Base-by-base conservation (phyloP, 2,888 invertebrate species). In the Aproaerema taeniolella region DNA sequence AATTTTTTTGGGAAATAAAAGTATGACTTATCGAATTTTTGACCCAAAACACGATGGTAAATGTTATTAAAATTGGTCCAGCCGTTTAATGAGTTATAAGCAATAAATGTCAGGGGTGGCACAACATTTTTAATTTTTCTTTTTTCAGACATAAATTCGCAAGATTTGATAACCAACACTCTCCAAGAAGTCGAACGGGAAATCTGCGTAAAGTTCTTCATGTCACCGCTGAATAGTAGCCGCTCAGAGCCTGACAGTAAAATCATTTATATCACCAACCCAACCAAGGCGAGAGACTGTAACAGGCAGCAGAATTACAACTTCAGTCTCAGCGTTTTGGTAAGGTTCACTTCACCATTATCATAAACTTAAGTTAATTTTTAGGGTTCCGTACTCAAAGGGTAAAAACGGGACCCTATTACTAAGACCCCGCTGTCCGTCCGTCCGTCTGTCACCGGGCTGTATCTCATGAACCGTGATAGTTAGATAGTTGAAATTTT, bases 171-270 rank as follows among this genome's bases (percentile, higher is more conserved):
- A 16, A 38, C 54, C 1, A 39, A 63, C 0, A 60, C 70, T 0
- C 44, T 82, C 0, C 47, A 57, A 0, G 53, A 57, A 2, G 29
- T 83, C 0, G 67, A 79, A 39, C 59, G 56, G 0, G 82, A 79
- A 24, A 46, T 81, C 0, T 85, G 83, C 40, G 48, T 85, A 0
- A 85, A 82, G 28, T 85, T 85, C 54, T 82, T 81, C 51, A 55
- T 59, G 39, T 62, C 62, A 0, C 74, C 73, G 0, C n/a, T n/a
- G 2, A n/a, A 2, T 2, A 9, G n/a, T n/a, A n/a, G n/a, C 26
- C 6, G 2, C 8, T 26, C 26, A n/a, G 20, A 20, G 20, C 20
- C 5, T 8, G 20, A n/a, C n/a, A n/a, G n/a, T n/a, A n/a, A n/a
- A n/a, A n/a, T n/a, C n/a, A n/a, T n/a, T n/a, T n/a, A n/a, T n/a